Evolutionary conservation across 2,113 vertebrate genomes (phyloP).

Genomic region (Glaucidium brasilianum): DNA sequence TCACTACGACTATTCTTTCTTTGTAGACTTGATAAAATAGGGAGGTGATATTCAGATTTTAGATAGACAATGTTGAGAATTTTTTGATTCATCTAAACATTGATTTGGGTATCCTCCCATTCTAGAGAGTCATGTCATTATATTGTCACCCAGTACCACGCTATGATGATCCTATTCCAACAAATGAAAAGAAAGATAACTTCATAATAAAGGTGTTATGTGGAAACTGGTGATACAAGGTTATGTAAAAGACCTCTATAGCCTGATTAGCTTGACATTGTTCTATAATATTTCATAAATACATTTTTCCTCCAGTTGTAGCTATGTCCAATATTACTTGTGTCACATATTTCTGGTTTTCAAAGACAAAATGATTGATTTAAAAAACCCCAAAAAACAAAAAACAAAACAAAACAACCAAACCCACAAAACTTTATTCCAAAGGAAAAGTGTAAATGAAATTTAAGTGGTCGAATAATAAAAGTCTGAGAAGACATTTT

Average conservation of each 20-base stretch:
- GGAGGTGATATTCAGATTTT: neutral
- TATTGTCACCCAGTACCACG: neutral
- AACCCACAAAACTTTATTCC: neutral
- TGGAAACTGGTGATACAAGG: neutral
- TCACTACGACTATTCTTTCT: neutral
- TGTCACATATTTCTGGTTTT: neutral
- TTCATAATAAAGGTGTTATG: neutral
- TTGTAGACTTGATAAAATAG: neutral
- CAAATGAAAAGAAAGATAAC: neutral
- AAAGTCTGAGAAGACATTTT: neutral
- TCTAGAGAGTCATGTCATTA: neutral
- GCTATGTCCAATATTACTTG: neutral
- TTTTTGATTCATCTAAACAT: neutral
- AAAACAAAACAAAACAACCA: too few species aligned
- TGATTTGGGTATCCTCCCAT: neutral
- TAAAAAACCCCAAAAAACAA: neutral
- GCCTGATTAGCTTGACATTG: neutral
- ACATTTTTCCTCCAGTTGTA: neutral
- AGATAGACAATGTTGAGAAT: neutral
- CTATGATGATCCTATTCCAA: neutral
- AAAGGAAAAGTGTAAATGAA: neutral
- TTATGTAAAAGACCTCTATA: neutral
- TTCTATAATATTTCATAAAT: neutral
- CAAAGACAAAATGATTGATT: neutral
- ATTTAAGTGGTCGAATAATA: neutral